Conservation (phyloP, 2,888 invertebrate genomes). For the Clostera curtula region DNA sequence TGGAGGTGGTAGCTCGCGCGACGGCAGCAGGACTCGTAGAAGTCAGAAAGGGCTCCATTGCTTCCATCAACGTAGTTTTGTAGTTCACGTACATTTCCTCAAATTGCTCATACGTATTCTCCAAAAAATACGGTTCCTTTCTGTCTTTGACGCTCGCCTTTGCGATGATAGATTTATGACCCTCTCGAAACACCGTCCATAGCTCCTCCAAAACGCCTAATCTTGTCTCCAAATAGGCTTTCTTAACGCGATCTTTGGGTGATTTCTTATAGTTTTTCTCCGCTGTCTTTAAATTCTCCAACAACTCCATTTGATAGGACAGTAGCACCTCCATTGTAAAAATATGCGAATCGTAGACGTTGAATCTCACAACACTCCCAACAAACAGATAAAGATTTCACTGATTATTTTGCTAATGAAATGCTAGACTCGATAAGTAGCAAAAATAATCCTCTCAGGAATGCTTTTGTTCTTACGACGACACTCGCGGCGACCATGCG, state of each 20-base stretch:
- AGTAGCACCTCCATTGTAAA: background rate
- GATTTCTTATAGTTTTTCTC: slow-evolving; percentile 5
- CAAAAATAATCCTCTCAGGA: too few species aligned
- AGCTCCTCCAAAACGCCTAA: slow-evolving; percentile 2
- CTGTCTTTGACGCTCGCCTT: background rate
- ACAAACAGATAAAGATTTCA: too few species aligned
- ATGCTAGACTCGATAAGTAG: too few species aligned
- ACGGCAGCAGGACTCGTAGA: too few species aligned
- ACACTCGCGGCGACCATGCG: too few species aligned
- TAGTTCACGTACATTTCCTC: slow-evolving; percentile 1
- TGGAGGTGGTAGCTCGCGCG: too few species aligned
- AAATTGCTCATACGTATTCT: slow-evolving; percentile 1
- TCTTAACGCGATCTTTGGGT: slow-evolving; percentile 5
- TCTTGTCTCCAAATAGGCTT: slow-evolving; percentile 4
- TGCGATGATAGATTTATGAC: background rate
- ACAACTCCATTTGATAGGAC: slow-evolving; percentile 2
- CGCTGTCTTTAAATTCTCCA: slow-evolving; percentile 4
- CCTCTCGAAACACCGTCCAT: slow-evolving; percentile 1
- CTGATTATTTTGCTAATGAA: too few species aligned
- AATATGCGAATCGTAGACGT: too few species aligned
- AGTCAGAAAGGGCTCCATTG: slow-evolving; percentile 2
- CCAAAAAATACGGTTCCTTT: slow-evolving; percentile 1
- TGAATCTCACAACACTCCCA: too few species aligned
- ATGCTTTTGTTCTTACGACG: too few species aligned
- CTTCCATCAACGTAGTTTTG: slow-evolving; percentile 1